Base-by-base conservation (phyloP, 2,888 invertebrate species). In the Phrixothrix hirtus region DNA sequence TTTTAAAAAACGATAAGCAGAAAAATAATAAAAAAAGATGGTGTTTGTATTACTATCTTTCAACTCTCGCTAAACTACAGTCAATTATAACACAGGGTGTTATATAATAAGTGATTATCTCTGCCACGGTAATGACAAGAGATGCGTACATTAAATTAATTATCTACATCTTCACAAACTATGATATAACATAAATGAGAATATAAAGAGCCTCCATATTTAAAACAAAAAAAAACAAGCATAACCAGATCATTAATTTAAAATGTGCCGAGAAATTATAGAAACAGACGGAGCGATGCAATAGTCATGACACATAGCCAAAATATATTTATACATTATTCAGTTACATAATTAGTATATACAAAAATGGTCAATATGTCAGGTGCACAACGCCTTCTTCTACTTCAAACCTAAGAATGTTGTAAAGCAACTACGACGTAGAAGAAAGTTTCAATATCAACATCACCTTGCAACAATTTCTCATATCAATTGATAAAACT, bases 311-410 rank as follows among this genome's bases (percentile, higher is more conserved):
- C 44, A 38, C 37, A 46, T 46, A 46, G 46, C 46, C 46, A 46
- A 46, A 46, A 46, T 46, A 46, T 46, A 46, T 46, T 46, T 46
- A 30, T 46, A 30, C 46, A 37, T 25, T 38, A 31, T 14, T 39
- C 30, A 30, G 14, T 42, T 42, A 42, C 21, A 35, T 49, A 36
- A 15, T n/a, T 50, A 43, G 14, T 59, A 60, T 60, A 46, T 61
- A 61, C 51, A 55, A 56, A 53, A 53, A 32, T 55, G 57, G 55
- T 64, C 55, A 32, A 32, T 32, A 42, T 42, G 42, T 67, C 63
- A 67, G 57, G 64, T 66, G 64, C 62, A 29, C 39, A 30, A 42
- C 42, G 14, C 42, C 42, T 42, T 30, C 42, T 32, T 21, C 21
- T 7, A 21, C 21, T 21, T 21, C 21, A 7, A 21, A n/a, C n/a